Conservation (phyloP, 2,113 vertebrate genomes). For the Rhinoptilus africanus region DNA sequence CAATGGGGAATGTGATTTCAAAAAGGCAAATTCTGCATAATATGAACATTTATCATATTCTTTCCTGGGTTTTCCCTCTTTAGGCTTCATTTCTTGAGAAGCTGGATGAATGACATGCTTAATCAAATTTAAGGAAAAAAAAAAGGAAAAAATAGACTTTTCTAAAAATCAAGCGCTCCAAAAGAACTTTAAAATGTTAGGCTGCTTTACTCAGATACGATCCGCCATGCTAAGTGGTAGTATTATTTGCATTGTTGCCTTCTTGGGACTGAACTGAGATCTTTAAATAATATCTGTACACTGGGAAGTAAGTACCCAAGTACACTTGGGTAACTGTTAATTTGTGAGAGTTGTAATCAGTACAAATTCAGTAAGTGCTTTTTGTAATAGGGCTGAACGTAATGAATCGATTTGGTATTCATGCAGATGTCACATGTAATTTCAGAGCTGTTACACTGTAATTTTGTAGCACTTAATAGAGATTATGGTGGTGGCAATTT, state of each 20-base stretch:
- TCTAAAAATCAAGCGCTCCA: constrained; percentile 27
- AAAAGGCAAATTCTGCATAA: constrained; percentile 78
- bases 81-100: constrained; percentile 20
- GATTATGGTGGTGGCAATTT: constrained; percentile 63
- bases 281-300: constrained; percentile 57
- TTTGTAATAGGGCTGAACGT: constrained; percentile 66
- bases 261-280: constrained; percentile 40
- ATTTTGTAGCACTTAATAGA: constrained; percentile 73
- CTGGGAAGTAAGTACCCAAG: neutral
- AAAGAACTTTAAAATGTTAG: neutral
- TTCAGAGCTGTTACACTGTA: constrained; percentile 69
- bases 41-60: constrained; percentile 60
- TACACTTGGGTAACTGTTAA: constrained; percentile 52
- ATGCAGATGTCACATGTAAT: constrained; percentile 71
- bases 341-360: constrained; percentile 71
- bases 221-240: neutral
- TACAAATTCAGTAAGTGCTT: constrained; percentile 71
- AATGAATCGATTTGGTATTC: constrained; percentile 71
- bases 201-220: neutral
- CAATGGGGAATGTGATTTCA: constrained; percentile 67
- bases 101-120: neutral
- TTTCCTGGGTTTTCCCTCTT: constrained; percentile 5
- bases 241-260: constrained; percentile 32
- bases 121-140: neutral
- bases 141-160: neutral